Conservation (phyloP, 2,888 invertebrate genomes). For the Ephialtes manifestator region DNA sequence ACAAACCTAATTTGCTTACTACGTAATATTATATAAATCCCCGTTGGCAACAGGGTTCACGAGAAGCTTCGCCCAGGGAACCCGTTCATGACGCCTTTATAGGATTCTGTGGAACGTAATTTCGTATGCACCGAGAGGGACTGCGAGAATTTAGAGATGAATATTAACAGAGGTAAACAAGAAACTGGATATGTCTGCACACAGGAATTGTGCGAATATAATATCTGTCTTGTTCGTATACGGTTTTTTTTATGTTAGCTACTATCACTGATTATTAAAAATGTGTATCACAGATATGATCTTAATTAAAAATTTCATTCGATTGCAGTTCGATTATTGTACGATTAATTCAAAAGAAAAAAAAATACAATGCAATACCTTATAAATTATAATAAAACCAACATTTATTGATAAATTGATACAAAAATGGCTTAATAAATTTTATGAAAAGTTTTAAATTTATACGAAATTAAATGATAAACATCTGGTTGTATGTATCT, state of each 20-base stretch:
- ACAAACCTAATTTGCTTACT: conserved; percentile 39
- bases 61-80: not conserved
- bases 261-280: not conserved
- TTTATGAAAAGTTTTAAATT: too few species aligned
- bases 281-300: not conserved
- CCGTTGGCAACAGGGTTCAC: conserved; percentile 3
- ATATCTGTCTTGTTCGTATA: not conserved
- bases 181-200: not conserved
- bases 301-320: too few species aligned
- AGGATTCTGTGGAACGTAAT: conserved; percentile 28
- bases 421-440: too few species aligned
- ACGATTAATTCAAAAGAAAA: too few species aligned
- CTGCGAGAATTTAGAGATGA: not conserved
- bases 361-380: too few species aligned
- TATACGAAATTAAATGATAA: too few species aligned
- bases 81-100: conserved; percentile 3
- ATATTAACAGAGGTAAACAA: conserved; percentile 20
- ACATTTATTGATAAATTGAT: too few species aligned
- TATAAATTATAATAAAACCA: too few species aligned
- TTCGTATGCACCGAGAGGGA: not conserved
- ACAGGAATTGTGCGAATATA: not conserved
- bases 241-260: not conserved
- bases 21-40: conserved; percentile 33
- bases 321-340: too few species aligned
- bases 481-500: too few species aligned